Percentiles rank a stretch among this genome's conserved stretches.
These are phyloP conservation scores for Whitmania pigra DNA, from an alignment of 1,140 invertebrate genomes.

Conservation along the genomic window DNA sequence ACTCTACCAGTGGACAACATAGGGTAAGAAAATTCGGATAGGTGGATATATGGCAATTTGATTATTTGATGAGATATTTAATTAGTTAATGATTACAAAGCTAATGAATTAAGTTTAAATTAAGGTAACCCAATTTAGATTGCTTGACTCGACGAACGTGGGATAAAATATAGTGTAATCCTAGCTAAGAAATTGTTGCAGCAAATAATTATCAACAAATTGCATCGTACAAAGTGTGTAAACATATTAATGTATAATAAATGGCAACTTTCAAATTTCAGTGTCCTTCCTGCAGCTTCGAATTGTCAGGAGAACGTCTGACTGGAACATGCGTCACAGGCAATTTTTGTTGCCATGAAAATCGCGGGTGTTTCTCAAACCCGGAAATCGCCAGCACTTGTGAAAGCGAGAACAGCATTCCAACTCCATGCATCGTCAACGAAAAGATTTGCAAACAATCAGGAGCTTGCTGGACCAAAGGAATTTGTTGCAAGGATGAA, in stretches of 20 bases:
- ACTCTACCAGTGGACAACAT: neutral
- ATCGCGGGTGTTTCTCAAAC: neutral
- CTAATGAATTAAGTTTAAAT: no score
- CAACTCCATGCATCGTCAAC: neutral
- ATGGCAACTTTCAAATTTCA: neutral
- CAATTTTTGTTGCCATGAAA: neutral
- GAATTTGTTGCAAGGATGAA: neutral
- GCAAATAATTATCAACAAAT: no score
- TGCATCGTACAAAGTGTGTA: no score
- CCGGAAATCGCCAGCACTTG: neutral
- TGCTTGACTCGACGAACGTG: no score
- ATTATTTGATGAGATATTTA: no score
- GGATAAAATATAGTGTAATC: no score
- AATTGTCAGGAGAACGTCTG: neutral
- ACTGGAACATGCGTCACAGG: neutral
- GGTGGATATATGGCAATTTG: no score
- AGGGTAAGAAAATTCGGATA: no score
- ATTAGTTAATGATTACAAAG: no score
- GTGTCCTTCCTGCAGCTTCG: neutral
- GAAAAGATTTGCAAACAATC: neutral
- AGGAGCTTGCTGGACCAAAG: neutral
- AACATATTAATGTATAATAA: no score
- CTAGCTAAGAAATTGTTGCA: no score
- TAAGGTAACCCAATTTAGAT: no score
- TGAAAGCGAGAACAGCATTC: neutral